These are phyloP conservation scores for Trinorchestia longiramus DNA, from an alignment of 1,140 invertebrate species.

Conservation along the genomic window DNA sequence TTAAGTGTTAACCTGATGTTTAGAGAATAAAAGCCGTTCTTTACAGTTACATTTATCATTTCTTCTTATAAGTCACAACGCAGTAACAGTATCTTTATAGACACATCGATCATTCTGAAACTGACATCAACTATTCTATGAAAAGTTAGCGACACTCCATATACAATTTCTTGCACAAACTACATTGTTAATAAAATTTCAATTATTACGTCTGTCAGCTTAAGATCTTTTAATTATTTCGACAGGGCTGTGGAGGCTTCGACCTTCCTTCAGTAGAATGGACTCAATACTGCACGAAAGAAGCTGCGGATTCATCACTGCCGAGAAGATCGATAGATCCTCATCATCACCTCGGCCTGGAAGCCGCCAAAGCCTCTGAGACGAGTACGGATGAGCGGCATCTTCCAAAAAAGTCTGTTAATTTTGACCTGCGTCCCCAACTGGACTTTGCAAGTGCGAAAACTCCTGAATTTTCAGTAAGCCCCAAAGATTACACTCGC, in stretches of 20 bases:
- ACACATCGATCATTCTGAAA: background rate
- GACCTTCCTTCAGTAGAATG: background rate
- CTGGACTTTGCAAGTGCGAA: background rate
- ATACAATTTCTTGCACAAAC: background rate
- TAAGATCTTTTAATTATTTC: background rate
- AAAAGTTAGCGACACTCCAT: background rate
- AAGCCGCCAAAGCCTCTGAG: slow-evolving; percentile 10
- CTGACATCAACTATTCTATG: background rate
- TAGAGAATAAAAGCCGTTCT: no score
- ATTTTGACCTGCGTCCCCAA: slow-evolving; percentile 28
- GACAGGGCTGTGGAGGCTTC: background rate
- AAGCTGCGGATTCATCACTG: slow-evolving; percentile 13
- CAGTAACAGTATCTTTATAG: no score
- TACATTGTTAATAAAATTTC: background rate
- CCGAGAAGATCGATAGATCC: slow-evolving; percentile 23
- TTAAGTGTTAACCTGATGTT: no score
- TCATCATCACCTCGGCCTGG: slow-evolving; percentile 21
- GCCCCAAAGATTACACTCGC: background rate
- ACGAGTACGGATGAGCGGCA: slow-evolving; percentile 18
- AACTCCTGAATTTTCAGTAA: background rate
- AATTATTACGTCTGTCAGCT: background rate
- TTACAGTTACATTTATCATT: no score
- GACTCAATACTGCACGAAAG: background rate
- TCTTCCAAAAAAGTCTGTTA: slow-evolving; percentile 27
- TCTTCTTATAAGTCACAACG: no score